Evolutionary conservation across 92 coral and sea anemone genomes (phyloP), one percentile per base, ranked within the genome.

Genomic region (Actinostola sp.): DNA sequence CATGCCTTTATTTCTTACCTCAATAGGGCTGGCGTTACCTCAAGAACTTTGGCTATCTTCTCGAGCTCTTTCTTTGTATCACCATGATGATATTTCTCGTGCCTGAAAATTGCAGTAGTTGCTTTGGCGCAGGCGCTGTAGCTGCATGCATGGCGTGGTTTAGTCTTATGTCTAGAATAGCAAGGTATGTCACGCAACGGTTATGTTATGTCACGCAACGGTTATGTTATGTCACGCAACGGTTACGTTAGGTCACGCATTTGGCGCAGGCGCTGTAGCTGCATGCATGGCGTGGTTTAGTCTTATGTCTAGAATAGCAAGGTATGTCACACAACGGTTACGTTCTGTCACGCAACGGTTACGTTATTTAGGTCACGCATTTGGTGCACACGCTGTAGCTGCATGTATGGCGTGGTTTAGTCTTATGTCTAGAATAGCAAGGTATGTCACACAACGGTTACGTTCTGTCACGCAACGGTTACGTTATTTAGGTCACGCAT

Each of bases 61-160:
- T 80, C 24, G 85, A 80, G 17, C 60, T 71, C 14, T n/a, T 50
- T 26, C 72, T 80, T 24, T 70, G 85, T 27, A 63, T 38, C 32
- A 55, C 70, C 59, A 78, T 78, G 84, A 71, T 80, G 66, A 57
- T 80, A 9, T 70, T 80, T 27, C 59, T 80, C 1, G 60, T 80
- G 5, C 79, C 85, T 8, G 28, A 12, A 13, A 71, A 80, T 28
- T 80, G 85, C 53, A 53, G 71, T 48, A 35, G 58, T 16, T 80
- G 85, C 52, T 80, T 49, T 54, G 79, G 85, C 79, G 85, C 85
- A 61, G 85, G 85, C 60, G 85, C 85, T 61, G 55, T 80, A 50
- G 85, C 85, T 49, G 85, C 85, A 8, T 70, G 72, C n/a, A 19
- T 80, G 70, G 85, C 85, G 3, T 80, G 85, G 85, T 71, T 80